These are phyloP conservation scores for Murina feae DNA, from an alignment of 2,113 vertebrate species.

Conservation along the genomic window DNA sequence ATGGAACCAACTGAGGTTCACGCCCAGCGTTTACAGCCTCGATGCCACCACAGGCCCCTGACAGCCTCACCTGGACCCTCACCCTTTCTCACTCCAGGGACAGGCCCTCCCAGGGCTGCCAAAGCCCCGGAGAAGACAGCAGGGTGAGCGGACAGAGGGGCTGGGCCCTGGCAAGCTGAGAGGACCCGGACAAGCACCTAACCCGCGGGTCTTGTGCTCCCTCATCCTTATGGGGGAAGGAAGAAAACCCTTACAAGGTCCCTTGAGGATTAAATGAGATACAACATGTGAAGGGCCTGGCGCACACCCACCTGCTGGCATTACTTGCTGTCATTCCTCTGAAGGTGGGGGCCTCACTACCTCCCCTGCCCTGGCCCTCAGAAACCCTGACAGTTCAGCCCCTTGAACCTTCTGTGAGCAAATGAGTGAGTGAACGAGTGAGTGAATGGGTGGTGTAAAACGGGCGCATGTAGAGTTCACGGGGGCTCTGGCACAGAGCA, in stretches of 20 bases:
- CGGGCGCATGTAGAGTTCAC: fast-evolving
- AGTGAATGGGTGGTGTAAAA: neutral
- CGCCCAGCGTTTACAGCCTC: neutral
- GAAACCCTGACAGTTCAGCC: neutral
- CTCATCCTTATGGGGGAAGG: fast-evolving
- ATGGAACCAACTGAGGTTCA: neutral
- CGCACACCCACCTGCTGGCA: neutral
- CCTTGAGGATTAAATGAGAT: fast-evolving
- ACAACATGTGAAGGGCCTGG: neutral
- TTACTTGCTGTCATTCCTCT: neutral
- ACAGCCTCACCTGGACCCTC: fast-evolving
- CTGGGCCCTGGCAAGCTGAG: neutral
- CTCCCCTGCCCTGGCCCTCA: neutral
- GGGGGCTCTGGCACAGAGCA: neutral
- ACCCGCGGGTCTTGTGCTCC: neutral
- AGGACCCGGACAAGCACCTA: neutral
- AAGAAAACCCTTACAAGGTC: neutral
- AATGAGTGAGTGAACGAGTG: no score
- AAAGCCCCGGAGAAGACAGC: neutral
- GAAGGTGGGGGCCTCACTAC: neutral
- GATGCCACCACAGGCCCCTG: neutral
- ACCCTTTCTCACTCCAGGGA: neutral
- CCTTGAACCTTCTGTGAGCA: neutral
- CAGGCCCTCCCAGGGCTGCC: fast-evolving
- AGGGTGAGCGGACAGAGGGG: no score